Percentiles rank a stretch among this genome's conserved stretches.
phyloP scores from a whole-genome alignment of 2,888 invertebrate genomes.

The Pasiphila rectangulata region DNA sequence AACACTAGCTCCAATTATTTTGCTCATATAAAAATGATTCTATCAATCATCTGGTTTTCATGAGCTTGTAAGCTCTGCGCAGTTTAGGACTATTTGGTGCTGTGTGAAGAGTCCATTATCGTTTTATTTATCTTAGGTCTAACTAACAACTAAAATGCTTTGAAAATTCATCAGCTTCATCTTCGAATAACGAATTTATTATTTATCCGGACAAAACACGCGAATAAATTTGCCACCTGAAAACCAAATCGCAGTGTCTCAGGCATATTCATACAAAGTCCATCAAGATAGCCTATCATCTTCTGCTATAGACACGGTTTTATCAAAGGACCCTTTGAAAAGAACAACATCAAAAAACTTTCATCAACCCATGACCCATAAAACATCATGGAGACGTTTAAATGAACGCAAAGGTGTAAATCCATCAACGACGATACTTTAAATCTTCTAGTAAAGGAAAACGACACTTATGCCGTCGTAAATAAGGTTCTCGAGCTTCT shows the following conservation, averaged over 20 bases:
- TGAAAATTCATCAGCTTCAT: too few species aligned
- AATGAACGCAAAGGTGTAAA: constrained; percentile 21
- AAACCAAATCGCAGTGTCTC: neutral
- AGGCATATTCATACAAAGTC: neutral
- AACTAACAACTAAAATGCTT: too few species aligned
- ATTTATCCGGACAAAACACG: too few species aligned
- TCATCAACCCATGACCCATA: constrained; percentile 24
- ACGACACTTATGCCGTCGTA: neutral
- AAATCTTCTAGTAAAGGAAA: constrained; percentile 4
- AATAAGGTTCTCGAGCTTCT: neutral
- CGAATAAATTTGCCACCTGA: too few species aligned
- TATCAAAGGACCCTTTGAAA: constrained; percentile 13
- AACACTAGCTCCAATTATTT: too few species aligned
- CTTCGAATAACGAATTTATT: too few species aligned
- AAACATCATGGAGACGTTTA: constrained; percentile 26
- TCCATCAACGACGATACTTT: constrained; percentile 20
- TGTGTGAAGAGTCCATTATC: too few species aligned
- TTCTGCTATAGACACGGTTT: neutral
- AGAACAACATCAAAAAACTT: constrained; percentile 17
- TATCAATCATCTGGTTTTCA: too few species aligned
- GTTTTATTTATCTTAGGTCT: too few species aligned
- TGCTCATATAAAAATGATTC: too few species aligned
- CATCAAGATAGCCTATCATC: constrained; percentile 2
- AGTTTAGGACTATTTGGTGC: too few species aligned
- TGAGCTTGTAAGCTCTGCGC: too few species aligned